Evolutionary conservation across 2,113 vertebrate species (phyloP).

Genomic region (Oncorhynchus clarkii): DNA sequence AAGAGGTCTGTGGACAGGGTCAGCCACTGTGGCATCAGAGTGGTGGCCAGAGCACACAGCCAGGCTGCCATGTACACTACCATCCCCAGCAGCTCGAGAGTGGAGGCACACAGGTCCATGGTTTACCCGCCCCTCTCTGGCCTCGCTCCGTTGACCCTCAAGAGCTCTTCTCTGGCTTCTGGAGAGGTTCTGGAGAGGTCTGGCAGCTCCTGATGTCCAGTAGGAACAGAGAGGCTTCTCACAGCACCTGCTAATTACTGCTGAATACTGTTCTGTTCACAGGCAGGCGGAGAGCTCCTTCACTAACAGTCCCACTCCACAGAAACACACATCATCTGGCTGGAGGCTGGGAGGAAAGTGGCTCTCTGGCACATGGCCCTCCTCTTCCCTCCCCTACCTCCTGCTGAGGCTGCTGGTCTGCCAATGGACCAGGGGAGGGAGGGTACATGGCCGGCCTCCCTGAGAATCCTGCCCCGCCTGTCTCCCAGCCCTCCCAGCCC

Average conservation of each 20-base stretch:
- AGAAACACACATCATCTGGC: too few species aligned
- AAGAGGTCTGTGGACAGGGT: conserved; percentile 70
- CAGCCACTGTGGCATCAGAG: conserved; percentile 72
- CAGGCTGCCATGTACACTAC: conserved; percentile 66
- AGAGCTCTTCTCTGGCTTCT: conserved; percentile 27
- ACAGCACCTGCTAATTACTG: conserved; percentile 45
- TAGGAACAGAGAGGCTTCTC: conserved; percentile 23
- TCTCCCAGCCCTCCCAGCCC: too few species aligned
- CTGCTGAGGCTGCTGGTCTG: too few species aligned
- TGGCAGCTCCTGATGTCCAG: conserved; percentile 21
- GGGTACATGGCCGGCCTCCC: too few species aligned
- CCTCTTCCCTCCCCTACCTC: too few species aligned
- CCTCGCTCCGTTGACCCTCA: conserved; percentile 14
- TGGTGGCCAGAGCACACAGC: conserved; percentile 70
- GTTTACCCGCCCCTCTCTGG: background rate
- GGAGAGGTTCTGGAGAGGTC: conserved; percentile 21
- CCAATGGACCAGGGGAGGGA: too few species aligned
- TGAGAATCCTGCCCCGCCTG: too few species aligned
- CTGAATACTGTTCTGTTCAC: conserved; percentile 31
- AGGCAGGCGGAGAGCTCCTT: too few species aligned
- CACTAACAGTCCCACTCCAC: too few species aligned
- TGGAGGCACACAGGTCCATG: conserved; percentile 61
- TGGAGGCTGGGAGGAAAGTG: too few species aligned
- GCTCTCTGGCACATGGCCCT: too few species aligned
- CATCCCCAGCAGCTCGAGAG: conserved; percentile 69